Percentiles rank a stretch among this genome's conserved stretches.
Conservation (phyloP, 1,140 invertebrate genomes). For the Glossosoma conforme region DNA sequence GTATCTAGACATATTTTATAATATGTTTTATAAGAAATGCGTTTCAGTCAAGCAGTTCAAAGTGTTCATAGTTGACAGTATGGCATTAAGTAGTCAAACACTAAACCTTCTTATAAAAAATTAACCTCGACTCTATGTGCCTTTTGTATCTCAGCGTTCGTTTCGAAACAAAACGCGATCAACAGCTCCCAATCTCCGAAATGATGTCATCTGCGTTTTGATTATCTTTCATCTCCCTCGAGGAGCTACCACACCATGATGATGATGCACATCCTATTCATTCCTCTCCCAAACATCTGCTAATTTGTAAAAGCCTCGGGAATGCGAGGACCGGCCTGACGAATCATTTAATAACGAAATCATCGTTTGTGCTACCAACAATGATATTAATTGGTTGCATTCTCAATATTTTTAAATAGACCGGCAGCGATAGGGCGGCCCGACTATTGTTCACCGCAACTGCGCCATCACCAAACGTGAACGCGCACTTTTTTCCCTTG, state of each 20-base stretch:
- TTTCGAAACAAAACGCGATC: constrained; percentile 11
- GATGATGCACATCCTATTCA: constrained; percentile 18
- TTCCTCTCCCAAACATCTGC: constrained; percentile 27
- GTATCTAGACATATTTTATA: no score
- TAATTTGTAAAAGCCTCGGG: constrained; percentile 25
- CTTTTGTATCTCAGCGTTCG: constrained; percentile 4
- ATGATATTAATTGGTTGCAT: constrained; percentile 32
- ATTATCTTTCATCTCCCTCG: constrained; percentile 8
- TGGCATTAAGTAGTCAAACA: no score
- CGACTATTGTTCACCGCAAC: constrained; percentile 9
- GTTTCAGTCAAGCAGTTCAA: no score
- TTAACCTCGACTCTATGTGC: no score
- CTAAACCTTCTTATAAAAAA: no score
- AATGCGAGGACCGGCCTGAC: constrained; percentile 23
- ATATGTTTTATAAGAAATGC: no score
- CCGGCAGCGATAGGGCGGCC: constrained; percentile 19
- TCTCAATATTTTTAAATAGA: constrained; percentile 29
- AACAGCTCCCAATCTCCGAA: constrained; percentile 8
- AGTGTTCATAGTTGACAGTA: no score
- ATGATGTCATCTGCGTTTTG: constrained; percentile 29
- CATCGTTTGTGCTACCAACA: constrained; percentile 24
- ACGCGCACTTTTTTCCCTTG: constrained; percentile 23
- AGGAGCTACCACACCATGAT: constrained; percentile 11
- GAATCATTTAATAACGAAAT: constrained; percentile 32
- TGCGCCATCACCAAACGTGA: constrained; percentile 27